Evolutionary conservation across 1,140 invertebrate genomes (phyloP).

Genomic region (Caenorhabditis tropicalis): DNA sequence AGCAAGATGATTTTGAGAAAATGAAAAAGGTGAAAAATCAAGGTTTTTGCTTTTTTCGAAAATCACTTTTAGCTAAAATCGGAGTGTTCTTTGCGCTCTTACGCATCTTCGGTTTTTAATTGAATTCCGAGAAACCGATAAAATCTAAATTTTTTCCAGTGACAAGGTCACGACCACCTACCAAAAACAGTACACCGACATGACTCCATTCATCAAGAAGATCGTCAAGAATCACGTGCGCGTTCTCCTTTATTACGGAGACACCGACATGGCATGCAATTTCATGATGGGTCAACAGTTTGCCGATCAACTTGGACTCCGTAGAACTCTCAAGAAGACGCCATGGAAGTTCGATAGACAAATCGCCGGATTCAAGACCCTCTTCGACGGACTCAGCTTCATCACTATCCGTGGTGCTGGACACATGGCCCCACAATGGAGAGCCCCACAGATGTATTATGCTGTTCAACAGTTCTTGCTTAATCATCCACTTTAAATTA

Average conservation of each 20-base stretch:
- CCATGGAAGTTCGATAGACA: slow-evolving; percentile 70
- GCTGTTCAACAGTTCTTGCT: slow-evolving; percentile 73
- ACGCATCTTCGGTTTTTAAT: too few relatives aligned
- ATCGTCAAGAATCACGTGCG: slow-evolving; percentile 72
- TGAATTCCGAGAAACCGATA: too few relatives aligned
- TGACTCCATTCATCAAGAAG: slow-evolving; percentile 70
- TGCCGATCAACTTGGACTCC: slow-evolving; percentile 62
- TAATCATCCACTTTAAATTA: slow-evolving; percentile 71
- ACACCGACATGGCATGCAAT: slow-evolving; percentile 77
- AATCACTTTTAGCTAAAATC: too few relatives aligned
- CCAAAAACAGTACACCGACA: slow-evolving; percentile 69
- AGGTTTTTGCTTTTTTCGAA: too few relatives aligned
- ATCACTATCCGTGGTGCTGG: slow-evolving; percentile 68
- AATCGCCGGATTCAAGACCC: slow-evolving; percentile 71
- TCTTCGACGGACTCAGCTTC: slow-evolving; percentile 71
- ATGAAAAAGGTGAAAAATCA: too few relatives aligned
- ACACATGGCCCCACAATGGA: slow-evolving; percentile 76
- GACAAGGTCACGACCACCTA: slow-evolving; percentile 67
- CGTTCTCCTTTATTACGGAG: slow-evolving; percentile 76
- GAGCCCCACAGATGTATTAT: slow-evolving; percentile 74
- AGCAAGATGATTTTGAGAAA: too few relatives aligned
- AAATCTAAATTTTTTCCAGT: slow-evolving; percentile 54
- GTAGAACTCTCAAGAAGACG: slow-evolving; percentile 65
- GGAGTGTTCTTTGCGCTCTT: too few relatives aligned
- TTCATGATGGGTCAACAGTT: slow-evolving; percentile 72